These are phyloP conservation scores for Brachypterus glaber DNA, from an alignment of 2,888 invertebrate species.

Conservation along the genomic window DNA sequence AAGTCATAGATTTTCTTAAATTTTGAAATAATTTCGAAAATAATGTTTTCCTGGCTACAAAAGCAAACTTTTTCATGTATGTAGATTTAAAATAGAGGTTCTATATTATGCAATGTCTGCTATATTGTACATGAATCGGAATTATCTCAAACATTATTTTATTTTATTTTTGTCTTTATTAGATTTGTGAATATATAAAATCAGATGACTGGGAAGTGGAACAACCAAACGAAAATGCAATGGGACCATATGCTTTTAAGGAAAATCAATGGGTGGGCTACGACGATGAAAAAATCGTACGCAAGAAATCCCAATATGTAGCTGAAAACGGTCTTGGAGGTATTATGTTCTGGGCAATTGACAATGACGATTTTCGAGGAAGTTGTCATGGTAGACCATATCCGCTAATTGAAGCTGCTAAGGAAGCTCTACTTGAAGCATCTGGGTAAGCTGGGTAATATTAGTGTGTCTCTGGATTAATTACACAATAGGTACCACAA, in stretches of 20 bases:
- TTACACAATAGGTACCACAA: no score
- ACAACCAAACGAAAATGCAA: constrained; percentile 67
- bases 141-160: not conserved
- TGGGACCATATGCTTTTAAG: constrained; percentile 83
- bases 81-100: no score
- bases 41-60: no score
- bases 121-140: constrained; percentile 1
- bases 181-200: constrained; percentile 79
- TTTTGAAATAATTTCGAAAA: no score
- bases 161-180: constrained; percentile 8
- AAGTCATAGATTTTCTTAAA: no score
- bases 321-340: constrained; percentile 78
- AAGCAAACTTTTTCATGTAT: no score
- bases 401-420: constrained; percentile 85
- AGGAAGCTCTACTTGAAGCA: constrained; percentile 62
- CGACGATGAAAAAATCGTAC: constrained; percentile 77
- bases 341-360: constrained; percentile 90
- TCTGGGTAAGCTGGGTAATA: constrained; percentile 47
- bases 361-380: constrained; percentile 92
- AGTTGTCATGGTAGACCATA: constrained; percentile 77
- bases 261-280: constrained; percentile 92
- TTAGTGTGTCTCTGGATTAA: no score
- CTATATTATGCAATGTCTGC: constrained; percentile 1
- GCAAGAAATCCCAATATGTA: constrained; percentile 76
- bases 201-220: constrained; percentile 74